phyloP scores from a whole-genome alignment of 1,140 invertebrate species.

The Drosophila kepulauana region DNA sequence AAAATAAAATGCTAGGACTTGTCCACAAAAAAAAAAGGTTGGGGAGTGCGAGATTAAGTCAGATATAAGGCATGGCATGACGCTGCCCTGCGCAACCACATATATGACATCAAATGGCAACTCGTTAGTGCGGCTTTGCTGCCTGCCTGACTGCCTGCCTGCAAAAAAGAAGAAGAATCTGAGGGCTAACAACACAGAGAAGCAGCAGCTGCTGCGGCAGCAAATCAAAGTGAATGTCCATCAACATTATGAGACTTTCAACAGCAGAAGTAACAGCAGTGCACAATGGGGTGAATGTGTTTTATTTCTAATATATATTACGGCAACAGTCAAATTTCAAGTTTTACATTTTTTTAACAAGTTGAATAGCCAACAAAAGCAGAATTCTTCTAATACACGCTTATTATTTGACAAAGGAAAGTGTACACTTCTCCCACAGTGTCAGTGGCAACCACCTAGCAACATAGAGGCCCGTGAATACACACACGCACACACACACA shows the following conservation, averaged over 20 bases:
- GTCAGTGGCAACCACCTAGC: slow-evolving; percentile 22
- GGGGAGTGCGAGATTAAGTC: slow-evolving; percentile 41
- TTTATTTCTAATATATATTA: too few relatives aligned
- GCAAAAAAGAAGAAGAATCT: slow-evolving; percentile 38
- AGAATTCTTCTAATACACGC: too few relatives aligned
- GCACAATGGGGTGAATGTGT: too few relatives aligned
- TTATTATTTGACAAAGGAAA: too few relatives aligned
- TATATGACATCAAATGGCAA: slow-evolving; percentile 76
- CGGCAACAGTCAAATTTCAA: too few relatives aligned
- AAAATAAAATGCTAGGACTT: slow-evolving; percentile 21
- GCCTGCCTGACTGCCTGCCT: slow-evolving; percentile 41
- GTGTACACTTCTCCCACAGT: too few relatives aligned
- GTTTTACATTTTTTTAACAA: too few relatives aligned
- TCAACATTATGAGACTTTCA: slow-evolving; percentile 76
- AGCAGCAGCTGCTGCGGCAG: slow-evolving; percentile 27
- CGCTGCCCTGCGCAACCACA: slow-evolving; percentile 59
- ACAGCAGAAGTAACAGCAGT: slow-evolving; percentile 31
- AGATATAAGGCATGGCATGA: slow-evolving; percentile 30
- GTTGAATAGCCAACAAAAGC: too few relatives aligned
- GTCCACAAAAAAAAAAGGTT: slow-evolving; percentile 37
- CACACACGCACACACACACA: neutral
- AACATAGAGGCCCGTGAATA: slow-evolving; percentile 31
- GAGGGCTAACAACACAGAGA: slow-evolving; percentile 30
- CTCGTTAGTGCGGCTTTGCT: slow-evolving; percentile 69
- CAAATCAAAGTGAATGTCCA: slow-evolving; percentile 81